These are phyloP conservation scores for Malurus alboscapulatus DNA, from an alignment of 2,113 vertebrate genomes.

Conservation along the genomic window DNA sequence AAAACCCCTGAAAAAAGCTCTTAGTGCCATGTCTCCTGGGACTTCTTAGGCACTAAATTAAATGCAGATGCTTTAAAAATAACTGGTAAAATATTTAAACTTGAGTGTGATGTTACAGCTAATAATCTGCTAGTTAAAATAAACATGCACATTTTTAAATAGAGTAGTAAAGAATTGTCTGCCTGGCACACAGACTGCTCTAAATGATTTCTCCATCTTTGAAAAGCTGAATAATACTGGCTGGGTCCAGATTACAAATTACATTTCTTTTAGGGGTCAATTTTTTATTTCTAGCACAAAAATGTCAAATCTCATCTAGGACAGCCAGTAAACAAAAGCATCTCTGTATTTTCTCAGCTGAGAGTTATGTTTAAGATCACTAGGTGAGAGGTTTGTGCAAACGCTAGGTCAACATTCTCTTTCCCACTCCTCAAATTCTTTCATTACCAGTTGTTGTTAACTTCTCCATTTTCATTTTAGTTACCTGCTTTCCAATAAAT, in stretches of 20 bases:
- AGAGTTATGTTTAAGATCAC: not conserved
- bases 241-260: not conserved
- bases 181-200: not conserved
- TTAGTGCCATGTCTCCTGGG: not conserved
- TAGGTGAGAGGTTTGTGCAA: not conserved
- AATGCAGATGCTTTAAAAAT: not conserved
- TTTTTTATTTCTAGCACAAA: not conserved
- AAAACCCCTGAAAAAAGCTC: not conserved
- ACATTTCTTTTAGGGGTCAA: not conserved
- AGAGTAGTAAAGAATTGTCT: not conserved
- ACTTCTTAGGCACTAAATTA: not conserved
- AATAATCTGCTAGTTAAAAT: not conserved
- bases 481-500: not conserved
- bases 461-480: not conserved
- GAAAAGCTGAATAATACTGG: not conserved
- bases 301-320: not conserved
- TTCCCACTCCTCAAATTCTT: not conserved
- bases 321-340: not conserved
- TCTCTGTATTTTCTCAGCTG: not conserved
- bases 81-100: slow-evolving; percentile 5
- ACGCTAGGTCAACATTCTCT: not conserved
- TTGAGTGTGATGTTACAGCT: not conserved
- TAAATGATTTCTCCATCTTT: not conserved
- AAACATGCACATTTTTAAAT: not conserved
- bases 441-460: not conserved